phyloP scores from a whole-genome alignment of 2,113 vertebrate species.

The Paradisaea rubra region DNA sequence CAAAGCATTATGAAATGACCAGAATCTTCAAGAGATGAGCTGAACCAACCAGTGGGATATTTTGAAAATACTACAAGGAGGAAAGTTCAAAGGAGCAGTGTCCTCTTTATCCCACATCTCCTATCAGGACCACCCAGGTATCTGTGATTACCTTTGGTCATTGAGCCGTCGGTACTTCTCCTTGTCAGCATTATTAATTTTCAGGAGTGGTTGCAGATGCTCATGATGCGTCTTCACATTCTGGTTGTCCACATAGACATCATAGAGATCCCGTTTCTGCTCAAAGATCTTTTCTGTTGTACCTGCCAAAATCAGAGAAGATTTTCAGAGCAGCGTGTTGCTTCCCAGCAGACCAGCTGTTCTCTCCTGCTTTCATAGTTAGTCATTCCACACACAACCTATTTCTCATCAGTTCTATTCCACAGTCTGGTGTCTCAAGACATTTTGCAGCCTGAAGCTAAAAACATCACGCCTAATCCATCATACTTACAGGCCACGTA shows the following conservation, averaged over 20 bases:
- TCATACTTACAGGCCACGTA: slow-evolving; percentile 93
- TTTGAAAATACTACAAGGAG: background rate
- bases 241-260: slow-evolving; percentile 95
- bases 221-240: slow-evolving; percentile 94
- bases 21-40: background rate
- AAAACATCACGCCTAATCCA: background rate
- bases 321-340: background rate
- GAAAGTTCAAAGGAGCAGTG: background rate
- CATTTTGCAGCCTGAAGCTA: background rate
- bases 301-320: slow-evolving; percentile 67
- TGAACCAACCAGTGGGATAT: background rate
- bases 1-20: background rate
- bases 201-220: slow-evolving; percentile 85
- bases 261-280: slow-evolving; percentile 92
- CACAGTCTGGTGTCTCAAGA: background rate
- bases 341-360: background rate
- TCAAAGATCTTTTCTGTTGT: slow-evolving; percentile 99
- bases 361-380: background rate
- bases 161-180: slow-evolving; percentile 94
- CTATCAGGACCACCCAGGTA: background rate
- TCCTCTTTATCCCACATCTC: background rate
- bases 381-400: background rate
- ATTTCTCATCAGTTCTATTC: background rate
- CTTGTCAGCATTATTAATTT: slow-evolving; percentile 86
- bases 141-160: slow-evolving; percentile 84